Conservation (phyloP, 2,888 invertebrate genomes). For the Galerucella nymphaeae region DNA sequence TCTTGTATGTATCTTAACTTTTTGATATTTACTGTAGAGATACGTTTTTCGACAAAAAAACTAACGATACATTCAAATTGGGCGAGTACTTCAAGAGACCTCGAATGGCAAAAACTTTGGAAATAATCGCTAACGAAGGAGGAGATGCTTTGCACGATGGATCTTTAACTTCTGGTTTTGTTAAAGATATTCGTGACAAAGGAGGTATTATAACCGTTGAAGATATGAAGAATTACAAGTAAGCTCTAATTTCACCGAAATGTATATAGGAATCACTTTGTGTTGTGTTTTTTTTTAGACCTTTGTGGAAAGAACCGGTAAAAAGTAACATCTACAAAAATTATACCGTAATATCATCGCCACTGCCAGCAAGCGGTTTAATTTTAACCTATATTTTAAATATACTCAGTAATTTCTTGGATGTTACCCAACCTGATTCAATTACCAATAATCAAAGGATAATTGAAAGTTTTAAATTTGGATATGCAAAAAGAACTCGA, state of each 20-base stretch:
- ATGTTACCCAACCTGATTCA: constrained; percentile 51
- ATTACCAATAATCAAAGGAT: constrained; percentile 66
- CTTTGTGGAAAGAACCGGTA: constrained; percentile 75
- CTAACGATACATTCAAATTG: constrained; percentile 49
- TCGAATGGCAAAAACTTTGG: constrained; percentile 67
- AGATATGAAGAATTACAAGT: constrained; percentile 81
- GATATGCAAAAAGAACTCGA: constrained; percentile 84
- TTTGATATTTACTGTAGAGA: constrained; percentile 44
- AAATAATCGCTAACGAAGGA: constrained; percentile 68
- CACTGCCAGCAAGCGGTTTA: constrained; percentile 86
- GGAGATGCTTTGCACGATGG: constrained; percentile 71
- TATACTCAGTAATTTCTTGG: constrained; percentile 72
- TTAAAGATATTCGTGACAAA: constrained; percentile 61
- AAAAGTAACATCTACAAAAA: constrained; percentile 70
- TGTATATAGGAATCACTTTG: not conserved
- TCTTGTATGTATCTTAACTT: too few species aligned
- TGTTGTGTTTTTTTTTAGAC: constrained; percentile 63
- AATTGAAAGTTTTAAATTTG: constrained; percentile 91
- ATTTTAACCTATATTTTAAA: constrained; percentile 85
- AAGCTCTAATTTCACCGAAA: constrained; percentile 44
- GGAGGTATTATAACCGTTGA: constrained; percentile 83
- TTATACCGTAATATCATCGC: constrained; percentile 78
- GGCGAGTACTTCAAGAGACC: constrained; percentile 50
- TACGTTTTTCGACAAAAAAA: constrained; percentile 52
- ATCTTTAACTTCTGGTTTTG: constrained; percentile 63